These are phyloP conservation scores for Xerus inauris DNA, from an alignment of 2,113 vertebrate genomes.

Conservation along the genomic window DNA sequence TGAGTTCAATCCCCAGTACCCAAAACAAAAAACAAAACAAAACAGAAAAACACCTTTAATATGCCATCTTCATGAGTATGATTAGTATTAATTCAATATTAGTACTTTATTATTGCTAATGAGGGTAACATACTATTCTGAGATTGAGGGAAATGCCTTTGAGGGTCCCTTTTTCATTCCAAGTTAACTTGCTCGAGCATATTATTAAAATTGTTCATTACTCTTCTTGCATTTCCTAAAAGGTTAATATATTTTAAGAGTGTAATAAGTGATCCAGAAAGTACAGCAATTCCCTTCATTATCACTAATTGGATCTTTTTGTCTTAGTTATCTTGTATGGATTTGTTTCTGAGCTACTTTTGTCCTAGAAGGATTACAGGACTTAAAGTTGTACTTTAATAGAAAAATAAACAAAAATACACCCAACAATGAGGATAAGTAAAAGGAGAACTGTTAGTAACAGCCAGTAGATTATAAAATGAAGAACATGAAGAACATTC, in stretches of 20 bases:
- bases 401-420: not conserved
- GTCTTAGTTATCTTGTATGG: not conserved
- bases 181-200: not conserved
- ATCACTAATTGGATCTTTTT: not conserved
- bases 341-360: slow-evolving; percentile 31
- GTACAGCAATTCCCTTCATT: not conserved
- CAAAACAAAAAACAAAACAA: no score
- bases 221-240: not conserved
- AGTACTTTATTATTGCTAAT: not conserved
- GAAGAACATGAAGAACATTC: no score
- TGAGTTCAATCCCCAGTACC: no score
- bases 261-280: not conserved
- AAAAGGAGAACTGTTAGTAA: not conserved
- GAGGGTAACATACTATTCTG: not conserved
- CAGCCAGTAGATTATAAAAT: not conserved
- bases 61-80: not conserved
- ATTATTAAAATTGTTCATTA: not conserved
- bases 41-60: not conserved
- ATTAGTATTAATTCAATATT: not conserved
- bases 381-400: not conserved
- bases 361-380: not conserved
- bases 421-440: not conserved
- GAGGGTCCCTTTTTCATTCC: not conserved
- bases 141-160: not conserved
- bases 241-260: not conserved